Evolutionary conservation across 2,797 vertebrate species (phyloP), one percentile per base, ranked within the genome.

Genomic region (Eurystomus glaucurus): DNA sequence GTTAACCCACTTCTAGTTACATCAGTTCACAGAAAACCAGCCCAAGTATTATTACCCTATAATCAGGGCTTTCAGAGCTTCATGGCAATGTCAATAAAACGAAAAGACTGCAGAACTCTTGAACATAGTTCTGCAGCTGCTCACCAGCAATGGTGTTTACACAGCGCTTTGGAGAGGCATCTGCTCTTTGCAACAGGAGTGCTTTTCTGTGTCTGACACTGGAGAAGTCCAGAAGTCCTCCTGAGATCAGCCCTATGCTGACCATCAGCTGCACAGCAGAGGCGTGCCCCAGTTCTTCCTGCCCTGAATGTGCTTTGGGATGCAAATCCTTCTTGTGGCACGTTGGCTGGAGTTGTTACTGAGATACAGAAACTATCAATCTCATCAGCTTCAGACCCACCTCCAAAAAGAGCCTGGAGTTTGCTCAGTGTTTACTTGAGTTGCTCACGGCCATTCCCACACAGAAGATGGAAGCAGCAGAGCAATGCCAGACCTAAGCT

Each of bases 1-100:
- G 95, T 83, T 95, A 92, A 89, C 43, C 89, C 78, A 37, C 84
- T 96, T 87, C 74, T 51, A 74, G 79, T 79, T 87, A 82, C 39
- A 88, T 69, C 76, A 86, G 55, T 46, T 86, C 79, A 82, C 65
- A 52, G 88, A 88, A 93, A 96, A 88, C 33, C 35, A 46, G 62
- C 62, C 92, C 85, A 64, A 81, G 61, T 64, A 21, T 29, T n/a
- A 84, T 28, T 81, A 80, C 23, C 37, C 55, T 60, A 54, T 41
- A 65, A 70, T 62, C n/a, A 18, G 72, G 84, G 78, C 43, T 94
- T 87, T 85, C 81, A 85, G 96, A 96, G 52, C 80, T 86, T 37
- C 2, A 2, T 18, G 60, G 64, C 45, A 74, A 2, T 31, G 81
- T 35, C 83, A 94, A 26, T 72, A 85, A 82, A 86, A 57, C 0